Evolutionary conservation across 2,888 invertebrate genomes (phyloP).

Genomic region (Petrolisthes cinctipes): DNA sequence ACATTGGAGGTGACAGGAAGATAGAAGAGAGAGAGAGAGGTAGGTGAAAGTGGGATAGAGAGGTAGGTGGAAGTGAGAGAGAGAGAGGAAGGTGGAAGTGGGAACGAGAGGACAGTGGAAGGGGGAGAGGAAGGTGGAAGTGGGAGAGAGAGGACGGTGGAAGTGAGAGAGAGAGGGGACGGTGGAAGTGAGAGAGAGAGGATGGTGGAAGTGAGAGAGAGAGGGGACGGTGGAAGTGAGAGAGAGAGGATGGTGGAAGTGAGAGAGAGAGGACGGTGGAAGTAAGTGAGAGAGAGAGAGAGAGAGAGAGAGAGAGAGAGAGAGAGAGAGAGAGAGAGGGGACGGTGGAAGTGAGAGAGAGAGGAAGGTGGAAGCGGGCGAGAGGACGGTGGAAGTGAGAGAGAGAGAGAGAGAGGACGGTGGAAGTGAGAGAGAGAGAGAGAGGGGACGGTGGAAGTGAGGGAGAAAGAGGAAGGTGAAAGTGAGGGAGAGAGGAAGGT

Average conservation of each 20-base stretch:
- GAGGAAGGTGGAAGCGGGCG: too few relatives aligned
- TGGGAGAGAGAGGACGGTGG: too few relatives aligned
- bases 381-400: background rate
- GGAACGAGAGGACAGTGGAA: too few relatives aligned
- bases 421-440: background rate
- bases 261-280: background rate
- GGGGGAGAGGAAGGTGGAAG: too few relatives aligned
- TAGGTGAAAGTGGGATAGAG: too few relatives aligned
- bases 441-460: too few relatives aligned
- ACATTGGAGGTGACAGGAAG: too few relatives aligned
- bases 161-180: too few relatives aligned
- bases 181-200: too few relatives aligned
- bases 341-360: background rate
- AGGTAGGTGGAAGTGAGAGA: too few relatives aligned
- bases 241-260: background rate
- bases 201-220: background rate
- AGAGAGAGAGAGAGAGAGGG: background rate
- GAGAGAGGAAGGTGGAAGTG: too few relatives aligned
- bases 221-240: background rate
- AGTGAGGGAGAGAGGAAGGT: background rate
- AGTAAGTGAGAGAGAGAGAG: background rate
- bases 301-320: background rate
- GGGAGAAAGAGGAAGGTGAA: background rate
- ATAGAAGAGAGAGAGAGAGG: too few relatives aligned
- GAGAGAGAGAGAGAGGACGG: background rate